Conservation (phyloP, 2,797 vertebrate genomes). For the Hapalemur alaotrensis region DNA sequence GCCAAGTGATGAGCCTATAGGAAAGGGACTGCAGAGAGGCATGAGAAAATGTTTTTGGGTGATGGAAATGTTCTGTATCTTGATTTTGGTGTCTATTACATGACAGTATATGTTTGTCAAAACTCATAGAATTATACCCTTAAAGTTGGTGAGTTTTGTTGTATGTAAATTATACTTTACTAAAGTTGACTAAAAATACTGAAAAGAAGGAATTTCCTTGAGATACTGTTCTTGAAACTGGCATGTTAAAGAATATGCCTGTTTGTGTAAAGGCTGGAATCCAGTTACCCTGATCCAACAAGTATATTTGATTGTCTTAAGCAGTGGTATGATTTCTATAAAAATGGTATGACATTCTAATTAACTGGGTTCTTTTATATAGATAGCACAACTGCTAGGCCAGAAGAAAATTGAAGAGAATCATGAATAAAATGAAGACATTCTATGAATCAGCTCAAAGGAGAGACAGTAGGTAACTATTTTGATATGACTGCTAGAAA, state of each 20-base stretch:
- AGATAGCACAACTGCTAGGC: neutral
- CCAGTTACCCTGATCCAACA: neutral
- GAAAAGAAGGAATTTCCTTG: neutral
- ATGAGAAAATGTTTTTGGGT: neutral
- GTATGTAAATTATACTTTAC: neutral
- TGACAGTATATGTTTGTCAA: neutral
- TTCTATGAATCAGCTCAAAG: neutral
- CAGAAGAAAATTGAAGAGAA: neutral
- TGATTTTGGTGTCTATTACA: neutral
- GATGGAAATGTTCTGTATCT: neutral
- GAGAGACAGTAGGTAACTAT: neutral
- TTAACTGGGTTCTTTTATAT: neutral
- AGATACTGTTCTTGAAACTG: neutral
- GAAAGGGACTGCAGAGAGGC: neutral
- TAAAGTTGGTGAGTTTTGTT: neutral
- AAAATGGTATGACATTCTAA: neutral
- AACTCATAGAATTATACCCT: neutral
- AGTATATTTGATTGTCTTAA: neutral
- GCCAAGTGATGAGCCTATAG: neutral
- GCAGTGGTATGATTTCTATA: neutral
- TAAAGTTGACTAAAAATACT: neutral
- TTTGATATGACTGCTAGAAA: neutral
- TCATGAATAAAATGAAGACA: slow-evolving; percentile 19
- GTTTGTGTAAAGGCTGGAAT: neutral
- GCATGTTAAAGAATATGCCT: neutral